phyloP scores from a whole-genome alignment of 2,888 invertebrate species.

The Idaea dimidiata region DNA sequence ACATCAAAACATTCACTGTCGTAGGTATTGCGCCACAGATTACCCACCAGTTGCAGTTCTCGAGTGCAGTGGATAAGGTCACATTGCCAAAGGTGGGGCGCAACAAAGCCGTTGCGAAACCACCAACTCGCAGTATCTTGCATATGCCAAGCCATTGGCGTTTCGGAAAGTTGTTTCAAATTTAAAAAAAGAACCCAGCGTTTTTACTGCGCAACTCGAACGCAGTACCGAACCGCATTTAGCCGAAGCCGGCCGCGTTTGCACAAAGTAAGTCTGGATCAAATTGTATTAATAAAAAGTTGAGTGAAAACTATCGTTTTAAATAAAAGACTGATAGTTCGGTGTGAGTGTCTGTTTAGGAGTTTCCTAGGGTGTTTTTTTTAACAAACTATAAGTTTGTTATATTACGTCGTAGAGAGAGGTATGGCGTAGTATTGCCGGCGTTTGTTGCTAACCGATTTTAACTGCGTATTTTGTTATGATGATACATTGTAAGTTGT shows the following conservation, averaged over 20 bases:
- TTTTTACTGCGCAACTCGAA: slow-evolving; percentile 38
- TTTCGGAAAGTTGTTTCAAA: slow-evolving; percentile 48
- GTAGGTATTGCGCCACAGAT: neutral
- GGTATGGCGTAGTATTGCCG: slow-evolving; percentile 60
- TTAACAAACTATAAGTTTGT: slow-evolving; percentile 60
- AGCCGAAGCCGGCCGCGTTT: slow-evolving; percentile 46
- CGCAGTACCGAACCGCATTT: slow-evolving; percentile 48
- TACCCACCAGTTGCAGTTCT: slow-evolving; percentile 46
- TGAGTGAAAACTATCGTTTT: slow-evolving; percentile 24
- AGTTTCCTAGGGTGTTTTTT: slow-evolving; percentile 34
- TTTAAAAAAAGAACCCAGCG: slow-evolving; percentile 45
- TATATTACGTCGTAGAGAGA: slow-evolving; percentile 71
- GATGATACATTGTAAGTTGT: slow-evolving; percentile 3
- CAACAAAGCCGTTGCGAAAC: slow-evolving; percentile 55
- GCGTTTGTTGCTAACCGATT: slow-evolving; percentile 71
- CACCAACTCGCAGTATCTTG: slow-evolving; percentile 30
- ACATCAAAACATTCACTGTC: neutral
- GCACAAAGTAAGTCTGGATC: slow-evolving; percentile 17
- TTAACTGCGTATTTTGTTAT: slow-evolving; percentile 62
- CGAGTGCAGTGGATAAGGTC: slow-evolving; percentile 74
- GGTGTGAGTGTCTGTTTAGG: slow-evolving; percentile 21
- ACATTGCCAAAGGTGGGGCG: slow-evolving; percentile 62
- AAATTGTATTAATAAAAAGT: slow-evolving; percentile 46
- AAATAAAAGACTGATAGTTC: slow-evolving; percentile 22
- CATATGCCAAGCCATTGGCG: slow-evolving; percentile 35